Percentiles rank a stretch among this genome's conserved stretches.
These are phyloP conservation scores for Trichonephila inaurata DNA, from an alignment of 1,140 invertebrate genomes.

Conservation along the genomic window DNA sequence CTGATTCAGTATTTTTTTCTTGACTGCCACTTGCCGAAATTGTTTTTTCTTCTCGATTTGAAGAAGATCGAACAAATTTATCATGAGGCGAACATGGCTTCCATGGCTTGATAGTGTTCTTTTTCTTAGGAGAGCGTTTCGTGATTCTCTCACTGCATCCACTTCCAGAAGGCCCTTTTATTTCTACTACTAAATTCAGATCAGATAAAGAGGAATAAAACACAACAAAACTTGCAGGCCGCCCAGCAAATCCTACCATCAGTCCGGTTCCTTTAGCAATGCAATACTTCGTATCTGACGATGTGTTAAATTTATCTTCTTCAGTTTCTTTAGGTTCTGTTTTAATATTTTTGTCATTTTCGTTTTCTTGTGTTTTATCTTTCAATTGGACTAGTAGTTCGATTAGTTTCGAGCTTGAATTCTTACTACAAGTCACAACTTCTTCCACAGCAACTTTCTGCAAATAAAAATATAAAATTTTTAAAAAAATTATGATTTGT, in stretches of 20 bases:
- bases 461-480: neutral
- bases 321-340: neutral
- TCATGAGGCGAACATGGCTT: neutral
- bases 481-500: too few relatives aligned
- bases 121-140: conserved; percentile 70
- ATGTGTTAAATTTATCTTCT: neutral
- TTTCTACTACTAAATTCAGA: conserved; percentile 77
- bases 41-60: neutral
- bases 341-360: neutral
- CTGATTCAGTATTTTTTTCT: neutral
- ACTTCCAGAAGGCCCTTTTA: conserved; percentile 76
- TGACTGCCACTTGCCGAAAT: neutral
- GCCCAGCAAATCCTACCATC: conserved; percentile 76
- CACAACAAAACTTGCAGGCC: conserved; percentile 77
- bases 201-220: conserved; percentile 69
- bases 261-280: conserved; percentile 78
- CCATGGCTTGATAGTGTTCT: neutral
- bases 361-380: neutral
- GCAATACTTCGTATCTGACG: conserved; percentile 36
- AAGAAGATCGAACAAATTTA: neutral
- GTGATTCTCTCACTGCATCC: conserved; percentile 76
- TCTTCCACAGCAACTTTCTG: conserved; percentile 73
- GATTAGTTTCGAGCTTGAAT: conserved; percentile 63
- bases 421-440: conserved; percentile 71
- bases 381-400: conserved; percentile 76